These are phyloP conservation scores for Sphenodon punctatus DNA, from an alignment of 2,797 vertebrate species.

Conservation along the genomic window DNA sequence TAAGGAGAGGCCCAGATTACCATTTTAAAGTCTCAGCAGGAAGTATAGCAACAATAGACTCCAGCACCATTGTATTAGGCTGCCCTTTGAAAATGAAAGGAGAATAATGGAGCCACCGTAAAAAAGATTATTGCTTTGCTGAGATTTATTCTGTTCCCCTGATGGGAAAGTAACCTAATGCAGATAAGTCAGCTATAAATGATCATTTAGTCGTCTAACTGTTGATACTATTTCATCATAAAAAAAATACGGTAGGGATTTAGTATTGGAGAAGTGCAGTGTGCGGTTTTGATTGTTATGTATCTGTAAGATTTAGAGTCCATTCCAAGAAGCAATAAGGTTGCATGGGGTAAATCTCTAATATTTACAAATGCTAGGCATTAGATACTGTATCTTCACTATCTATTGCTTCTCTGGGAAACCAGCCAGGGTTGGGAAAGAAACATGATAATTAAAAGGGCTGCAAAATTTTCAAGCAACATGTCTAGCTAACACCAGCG, in stretches of 20 bases:
- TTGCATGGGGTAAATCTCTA: background rate
- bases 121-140: constrained; percentile 45
- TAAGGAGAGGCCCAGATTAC: constrained; percentile 36
- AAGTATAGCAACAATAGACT: constrained; percentile 43
- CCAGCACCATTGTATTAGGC: constrained; percentile 20
- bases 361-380: background rate
- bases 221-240: background rate
- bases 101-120: constrained; percentile 37
- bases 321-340: background rate
- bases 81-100: constrained; percentile 9
- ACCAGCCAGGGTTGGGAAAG: constrained; percentile 14
- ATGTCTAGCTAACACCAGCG: background rate
- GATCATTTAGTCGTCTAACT: constrained; percentile 35
- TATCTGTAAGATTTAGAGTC: constrained; percentile 36
- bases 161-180: constrained; percentile 38
- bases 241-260: constrained; percentile 26
- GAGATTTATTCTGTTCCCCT: constrained; percentile 56
- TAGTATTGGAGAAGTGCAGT: background rate
- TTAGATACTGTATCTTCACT: background rate
- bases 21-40: constrained; percentile 63
- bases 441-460: constrained; percentile 12
- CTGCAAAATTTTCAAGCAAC: constrained; percentile 17
- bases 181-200: constrained; percentile 24
- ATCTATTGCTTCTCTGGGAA: background rate
- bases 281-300: background rate